phyloP scores from a whole-genome alignment of 2,888 invertebrate species.

The Chrysolina haemoptera region DNA sequence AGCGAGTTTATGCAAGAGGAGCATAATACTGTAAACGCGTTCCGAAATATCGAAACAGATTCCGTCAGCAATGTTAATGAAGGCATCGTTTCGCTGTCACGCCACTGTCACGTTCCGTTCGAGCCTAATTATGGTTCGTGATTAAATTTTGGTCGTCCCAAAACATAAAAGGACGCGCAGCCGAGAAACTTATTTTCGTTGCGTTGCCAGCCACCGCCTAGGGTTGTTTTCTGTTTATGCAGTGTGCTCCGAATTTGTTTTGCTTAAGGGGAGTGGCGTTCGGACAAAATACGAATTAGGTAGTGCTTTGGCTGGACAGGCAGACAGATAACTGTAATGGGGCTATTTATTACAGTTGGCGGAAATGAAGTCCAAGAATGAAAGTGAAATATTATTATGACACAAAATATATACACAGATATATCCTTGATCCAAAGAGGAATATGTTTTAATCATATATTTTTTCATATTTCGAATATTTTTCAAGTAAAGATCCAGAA shows the following conservation, averaged over 20 bases:
- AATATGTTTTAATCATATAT: too few species aligned
- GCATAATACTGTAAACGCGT: neutral
- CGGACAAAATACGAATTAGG: neutral
- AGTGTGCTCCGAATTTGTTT: conserved; percentile 4
- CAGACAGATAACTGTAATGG: neutral
- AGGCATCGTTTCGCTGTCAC: neutral
- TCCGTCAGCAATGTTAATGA: neutral
- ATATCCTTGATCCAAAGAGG: too few species aligned
- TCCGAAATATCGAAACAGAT: neutral
- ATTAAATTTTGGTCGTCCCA: conserved; percentile 40
- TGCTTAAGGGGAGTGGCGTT: neutral
- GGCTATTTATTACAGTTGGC: neutral
- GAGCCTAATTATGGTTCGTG: conserved; percentile 41
- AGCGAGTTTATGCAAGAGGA: too few species aligned
- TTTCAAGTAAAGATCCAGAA: too few species aligned
- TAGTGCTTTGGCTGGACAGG: neutral
- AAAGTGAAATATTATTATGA: neutral
- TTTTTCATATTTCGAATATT: too few species aligned
- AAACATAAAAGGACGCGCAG: conserved; percentile 38
- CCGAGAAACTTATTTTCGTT: conserved; percentile 39
- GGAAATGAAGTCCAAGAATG: neutral
- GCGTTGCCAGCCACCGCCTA: conserved; percentile 30
- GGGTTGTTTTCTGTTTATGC: conserved; percentile 40
- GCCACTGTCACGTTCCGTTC: conserved; percentile 31
- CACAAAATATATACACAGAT: too few species aligned